Evolutionary conservation across 2,113 vertebrate genomes (phyloP), one percentile per base, ranked within the genome.

Genomic region (Rhinolophus ferrumequinum): DNA sequence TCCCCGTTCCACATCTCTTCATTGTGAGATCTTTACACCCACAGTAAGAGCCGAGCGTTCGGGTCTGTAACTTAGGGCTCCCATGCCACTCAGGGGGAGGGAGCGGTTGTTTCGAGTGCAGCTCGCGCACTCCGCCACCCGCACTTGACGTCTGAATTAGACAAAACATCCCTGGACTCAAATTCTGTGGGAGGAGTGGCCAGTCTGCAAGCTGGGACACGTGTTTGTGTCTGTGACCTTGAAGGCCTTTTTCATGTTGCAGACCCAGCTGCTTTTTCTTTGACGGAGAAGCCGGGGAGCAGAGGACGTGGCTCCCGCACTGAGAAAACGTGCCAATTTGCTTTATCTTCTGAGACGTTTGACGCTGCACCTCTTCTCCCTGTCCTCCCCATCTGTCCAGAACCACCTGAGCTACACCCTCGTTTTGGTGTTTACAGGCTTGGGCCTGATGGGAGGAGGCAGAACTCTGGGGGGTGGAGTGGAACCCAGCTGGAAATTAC

Each of bases 401-500:
- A 89, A 21, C 33, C 38, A 24, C n/a, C 60, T 67, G n/a, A 89
- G 13, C 79, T 64, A 16, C 16, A 58, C 7, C 7, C 52, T 70
- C 47, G 66, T 21, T 64, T 64, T n/a, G 30, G 19, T 62, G 21
- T 75, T 47, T 80, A 73, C 73, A 93, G 70, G 38, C 6, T 58
- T 44, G 24, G 28, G 1, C 9, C 41, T 70, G 35, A 16, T 22
- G 22, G 24, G 30, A 28, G 19, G 80, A 66, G 75, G 22, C 56
- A 14, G 18, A 33, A 44, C 8, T 85, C 94, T 97, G 62, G 47
- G 54, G 95, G 88, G 50, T 95, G 60, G 86, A 94, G 77, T 83
- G 66, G 80, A 95, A 35, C 41, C 62, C 93, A 60, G 88, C 76
- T 93, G 86, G 91, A 94, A 97, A 98, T 97, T 96, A 96, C 73